A percentile compares a stretch with the other conserved stretches of the same genome.
Conservation (phyloP, 2,888 invertebrate species). For the Cephus rjabovi region DNA sequence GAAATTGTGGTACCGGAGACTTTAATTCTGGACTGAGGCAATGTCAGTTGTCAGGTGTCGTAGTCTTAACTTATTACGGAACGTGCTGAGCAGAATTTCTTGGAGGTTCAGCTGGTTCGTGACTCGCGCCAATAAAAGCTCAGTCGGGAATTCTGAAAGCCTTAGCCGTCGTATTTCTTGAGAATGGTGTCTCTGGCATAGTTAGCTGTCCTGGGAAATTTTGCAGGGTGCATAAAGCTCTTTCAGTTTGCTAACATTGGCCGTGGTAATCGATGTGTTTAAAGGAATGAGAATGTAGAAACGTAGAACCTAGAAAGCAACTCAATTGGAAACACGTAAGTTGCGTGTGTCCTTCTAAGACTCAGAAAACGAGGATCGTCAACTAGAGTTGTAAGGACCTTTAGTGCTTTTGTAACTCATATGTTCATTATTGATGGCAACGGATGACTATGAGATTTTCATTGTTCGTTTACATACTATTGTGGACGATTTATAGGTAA, state of each 20-base stretch:
- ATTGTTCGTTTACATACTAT: neutral
- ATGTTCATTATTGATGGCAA: neutral
- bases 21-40: neutral
- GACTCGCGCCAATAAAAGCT: constrained; percentile 9
- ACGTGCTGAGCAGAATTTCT: neutral
- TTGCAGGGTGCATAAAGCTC: neutral
- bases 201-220: neutral
- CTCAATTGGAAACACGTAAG: neutral
- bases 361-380: neutral
- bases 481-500: neutral
- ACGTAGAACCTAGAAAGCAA: neutral
- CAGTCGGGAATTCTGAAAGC: neutral
- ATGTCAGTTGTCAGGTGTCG: neutral
- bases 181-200: constrained; percentile 2
- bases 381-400: neutral
- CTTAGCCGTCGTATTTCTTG: neutral
- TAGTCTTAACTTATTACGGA: neutral
- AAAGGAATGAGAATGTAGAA: neutral
- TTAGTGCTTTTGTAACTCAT: neutral
- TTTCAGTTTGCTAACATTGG: neutral
- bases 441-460: neutral
- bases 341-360: neutral
- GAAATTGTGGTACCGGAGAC: neutral
- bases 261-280: neutral
- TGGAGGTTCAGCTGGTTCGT: neutral